phyloP scores from a whole-genome alignment of 2,888 invertebrate species.

The Phania funesta region DNA sequence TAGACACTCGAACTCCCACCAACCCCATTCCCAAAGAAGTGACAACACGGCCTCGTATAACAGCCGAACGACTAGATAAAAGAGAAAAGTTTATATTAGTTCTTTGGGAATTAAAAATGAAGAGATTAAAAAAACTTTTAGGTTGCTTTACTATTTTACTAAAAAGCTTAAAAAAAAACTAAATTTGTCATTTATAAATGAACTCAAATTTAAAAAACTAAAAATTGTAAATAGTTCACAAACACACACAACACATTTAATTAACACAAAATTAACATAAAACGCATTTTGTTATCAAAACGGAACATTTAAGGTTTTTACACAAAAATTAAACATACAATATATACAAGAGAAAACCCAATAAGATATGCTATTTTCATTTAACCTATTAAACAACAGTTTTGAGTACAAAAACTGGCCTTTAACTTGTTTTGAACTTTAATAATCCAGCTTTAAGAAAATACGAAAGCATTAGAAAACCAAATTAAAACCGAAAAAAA shows the following conservation, averaged over 20 bases:
- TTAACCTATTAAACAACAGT: conserved; percentile 56
- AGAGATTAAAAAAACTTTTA: neutral
- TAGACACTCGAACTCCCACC: conserved; percentile 97
- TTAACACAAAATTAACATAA: conserved; percentile 26
- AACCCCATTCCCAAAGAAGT: conserved; percentile 95
- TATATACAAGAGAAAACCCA: conserved; percentile 56
- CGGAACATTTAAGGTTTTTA: conserved; percentile 70
- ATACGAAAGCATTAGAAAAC: conserved; percentile 73
- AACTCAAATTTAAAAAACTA: conserved; percentile 7
- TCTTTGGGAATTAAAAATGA: neutral
- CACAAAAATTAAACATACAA: conserved; percentile 52
- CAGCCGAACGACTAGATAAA: conserved; percentile 92
- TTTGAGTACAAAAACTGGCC: conserved; percentile 52
- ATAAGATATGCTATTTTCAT: conserved; percentile 31
- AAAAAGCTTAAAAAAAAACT: conserved; percentile 36
- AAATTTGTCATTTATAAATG: conserved; percentile 21
- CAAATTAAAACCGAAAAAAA: conserved; percentile 37
- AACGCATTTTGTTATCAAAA: conserved; percentile 34
- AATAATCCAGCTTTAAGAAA: conserved; percentile 4
- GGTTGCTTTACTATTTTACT: conserved; percentile 41
- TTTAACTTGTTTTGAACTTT: conserved; percentile 40
- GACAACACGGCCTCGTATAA: conserved; percentile 96
- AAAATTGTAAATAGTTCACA: conserved; percentile 36
- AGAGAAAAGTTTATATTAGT: neutral
- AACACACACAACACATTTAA: conserved; percentile 49